Evolutionary conservation across 2,888 invertebrate genomes (phyloP).

Genomic region (Acanthosepion esculentum): DNA sequence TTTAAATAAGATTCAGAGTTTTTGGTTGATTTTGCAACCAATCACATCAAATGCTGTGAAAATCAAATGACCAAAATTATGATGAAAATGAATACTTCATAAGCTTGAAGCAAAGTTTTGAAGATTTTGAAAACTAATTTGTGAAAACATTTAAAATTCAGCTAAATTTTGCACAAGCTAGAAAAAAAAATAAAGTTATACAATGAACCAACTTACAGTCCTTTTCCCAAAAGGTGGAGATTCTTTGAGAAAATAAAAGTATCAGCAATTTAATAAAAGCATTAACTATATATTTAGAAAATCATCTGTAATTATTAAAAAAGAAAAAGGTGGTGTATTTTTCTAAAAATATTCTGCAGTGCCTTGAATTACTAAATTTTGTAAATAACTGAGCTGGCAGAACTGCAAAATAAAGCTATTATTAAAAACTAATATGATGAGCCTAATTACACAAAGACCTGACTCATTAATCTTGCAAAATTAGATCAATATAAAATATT

Average conservation of each 20-base stretch:
- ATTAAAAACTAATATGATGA: neutral
- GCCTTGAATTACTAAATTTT: neutral
- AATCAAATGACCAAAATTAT: neutral
- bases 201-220: neutral
- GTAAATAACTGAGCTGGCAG: no score
- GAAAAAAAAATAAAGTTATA: neutral
- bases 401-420: neutral
- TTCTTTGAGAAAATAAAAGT: neutral
- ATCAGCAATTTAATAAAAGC: neutral
- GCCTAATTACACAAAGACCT: neutral
- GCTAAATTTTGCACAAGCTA: constrained; percentile 22
- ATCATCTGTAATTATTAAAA: neutral
- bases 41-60: neutral
- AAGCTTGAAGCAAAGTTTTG: neutral
- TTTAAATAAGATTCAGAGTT: neutral
- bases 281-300: neutral
- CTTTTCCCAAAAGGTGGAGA: neutral
- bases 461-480: neutral
- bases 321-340: neutral
- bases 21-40: neutral
- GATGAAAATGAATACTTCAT: neutral
- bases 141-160: neutral
- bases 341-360: neutral
- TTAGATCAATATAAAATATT: neutral
- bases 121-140: neutral